Evolutionary conservation across 2,113 vertebrate genomes (phyloP).

Genomic region (Myotis davidii): DNA sequence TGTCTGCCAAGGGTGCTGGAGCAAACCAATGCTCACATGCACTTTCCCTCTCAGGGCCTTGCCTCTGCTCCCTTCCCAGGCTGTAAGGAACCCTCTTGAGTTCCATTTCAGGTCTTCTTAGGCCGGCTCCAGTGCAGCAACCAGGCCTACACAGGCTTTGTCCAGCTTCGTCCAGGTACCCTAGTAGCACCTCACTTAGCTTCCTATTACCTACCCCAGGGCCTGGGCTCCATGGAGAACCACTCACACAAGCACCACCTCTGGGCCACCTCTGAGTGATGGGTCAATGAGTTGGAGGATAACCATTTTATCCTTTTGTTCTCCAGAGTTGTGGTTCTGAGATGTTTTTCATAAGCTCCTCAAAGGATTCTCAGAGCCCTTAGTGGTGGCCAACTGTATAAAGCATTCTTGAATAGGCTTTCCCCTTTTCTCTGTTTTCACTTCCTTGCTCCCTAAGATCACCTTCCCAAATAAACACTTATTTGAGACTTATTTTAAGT

Average conservation of each 20-base stretch:
- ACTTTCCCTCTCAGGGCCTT: background rate
- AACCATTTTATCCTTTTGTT: background rate
- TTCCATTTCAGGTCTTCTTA: too few relatives aligned
- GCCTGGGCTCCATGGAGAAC: background rate
- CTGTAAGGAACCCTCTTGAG: too few relatives aligned
- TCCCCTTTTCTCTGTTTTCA: background rate
- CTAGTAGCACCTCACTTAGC: background rate
- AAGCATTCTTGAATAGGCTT: background rate
- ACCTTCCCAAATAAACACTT: background rate
- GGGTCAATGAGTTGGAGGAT: background rate
- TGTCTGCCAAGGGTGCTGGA: too few relatives aligned
- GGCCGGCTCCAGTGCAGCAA: background rate
- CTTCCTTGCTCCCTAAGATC: background rate
- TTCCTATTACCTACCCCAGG: background rate
- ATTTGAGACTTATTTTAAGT: background rate
- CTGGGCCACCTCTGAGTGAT: background rate
- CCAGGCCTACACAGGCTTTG: background rate
- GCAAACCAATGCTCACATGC: background rate
- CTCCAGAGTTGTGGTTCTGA: background rate
- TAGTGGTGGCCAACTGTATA: background rate
- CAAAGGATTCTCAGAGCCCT: background rate
- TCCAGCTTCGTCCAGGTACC: fast-evolving
- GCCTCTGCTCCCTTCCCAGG: background rate
- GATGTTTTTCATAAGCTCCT: background rate
- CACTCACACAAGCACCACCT: background rate